Evolutionary conservation across 23 tunicate genomes (phyloP).

Genomic region (Ascidia mentula): DNA sequence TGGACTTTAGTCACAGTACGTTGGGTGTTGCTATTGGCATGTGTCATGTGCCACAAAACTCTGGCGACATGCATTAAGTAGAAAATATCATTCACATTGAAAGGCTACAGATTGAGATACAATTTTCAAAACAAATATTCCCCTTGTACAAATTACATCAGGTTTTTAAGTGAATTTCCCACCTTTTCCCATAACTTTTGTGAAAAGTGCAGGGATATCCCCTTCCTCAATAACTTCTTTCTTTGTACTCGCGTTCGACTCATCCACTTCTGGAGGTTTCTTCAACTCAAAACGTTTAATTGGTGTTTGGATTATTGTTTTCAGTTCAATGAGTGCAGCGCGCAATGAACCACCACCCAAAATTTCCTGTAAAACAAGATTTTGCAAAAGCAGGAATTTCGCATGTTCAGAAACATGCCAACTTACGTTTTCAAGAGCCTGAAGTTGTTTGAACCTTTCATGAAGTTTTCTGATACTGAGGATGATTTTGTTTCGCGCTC

Average conservation of each 20-base stretch:
- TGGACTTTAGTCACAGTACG: no score
- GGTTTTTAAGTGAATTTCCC: no score
- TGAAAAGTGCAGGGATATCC: constrained; percentile 85
- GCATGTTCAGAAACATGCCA: neutral
- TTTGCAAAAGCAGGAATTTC: neutral
- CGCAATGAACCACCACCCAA: constrained; percentile 78
- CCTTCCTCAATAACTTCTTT: constrained; percentile 58
- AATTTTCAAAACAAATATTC: no score
- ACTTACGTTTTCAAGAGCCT: constrained; percentile 68
- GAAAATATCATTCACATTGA: no score
- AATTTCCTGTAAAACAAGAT: constrained; percentile 42
- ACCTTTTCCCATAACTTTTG: constrained; percentile 91
- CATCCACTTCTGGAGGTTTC: constrained; percentile 6
- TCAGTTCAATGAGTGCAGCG: constrained; percentile 59
- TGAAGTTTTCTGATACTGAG: constrained; percentile 72
- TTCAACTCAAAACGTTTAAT: constrained; percentile 48
- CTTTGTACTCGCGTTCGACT: constrained; percentile 15
- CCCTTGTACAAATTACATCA: no score
- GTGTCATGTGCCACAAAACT: no score
- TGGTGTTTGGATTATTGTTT: constrained; percentile 81
- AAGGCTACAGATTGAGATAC: no score
- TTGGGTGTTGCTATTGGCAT: no score
- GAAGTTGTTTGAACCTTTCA: constrained; percentile 74
- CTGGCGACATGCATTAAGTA: no score
- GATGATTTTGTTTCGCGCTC: constrained; percentile 84